These are phyloP conservation scores for Nanorana parkeri DNA, from an alignment of 2,113 vertebrate genomes.

Conservation along the genomic window DNA sequence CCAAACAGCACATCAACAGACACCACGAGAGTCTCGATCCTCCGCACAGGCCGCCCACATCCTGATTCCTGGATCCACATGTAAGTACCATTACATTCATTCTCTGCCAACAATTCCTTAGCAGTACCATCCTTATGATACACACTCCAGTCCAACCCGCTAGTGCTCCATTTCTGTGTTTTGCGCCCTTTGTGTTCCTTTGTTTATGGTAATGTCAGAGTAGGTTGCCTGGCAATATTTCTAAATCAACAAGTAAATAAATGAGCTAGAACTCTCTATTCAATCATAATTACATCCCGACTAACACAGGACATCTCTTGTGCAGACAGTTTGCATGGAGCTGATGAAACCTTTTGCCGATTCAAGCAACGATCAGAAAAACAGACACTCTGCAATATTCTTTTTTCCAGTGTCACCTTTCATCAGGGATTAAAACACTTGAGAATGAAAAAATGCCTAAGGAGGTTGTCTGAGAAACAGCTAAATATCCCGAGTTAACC, in stretches of 20 bases:
- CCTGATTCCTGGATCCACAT: too few species aligned
- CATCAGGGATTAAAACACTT: neutral
- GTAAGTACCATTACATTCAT: too few species aligned
- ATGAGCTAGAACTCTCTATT: slow-evolving; percentile 40
- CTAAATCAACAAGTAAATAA: slow-evolving; percentile 48
- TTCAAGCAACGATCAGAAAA: slow-evolving; percentile 18
- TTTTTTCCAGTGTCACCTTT: slow-evolving; percentile 45
- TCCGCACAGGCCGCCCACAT: too few species aligned
- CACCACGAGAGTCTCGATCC: too few species aligned
- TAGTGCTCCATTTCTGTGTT: too few species aligned
- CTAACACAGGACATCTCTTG: slow-evolving; percentile 17
- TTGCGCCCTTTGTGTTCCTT: too few species aligned
- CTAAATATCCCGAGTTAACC: too few species aligned
- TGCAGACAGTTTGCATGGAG: slow-evolving; percentile 14
- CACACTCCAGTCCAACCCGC: too few species aligned
- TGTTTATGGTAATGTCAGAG: slow-evolving; percentile 26
- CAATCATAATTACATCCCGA: slow-evolving; percentile 49
- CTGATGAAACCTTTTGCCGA: neutral
- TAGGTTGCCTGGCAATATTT: slow-evolving; percentile 38
- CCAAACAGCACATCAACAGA: too few species aligned
- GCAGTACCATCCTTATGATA: too few species aligned
- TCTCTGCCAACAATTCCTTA: too few species aligned
- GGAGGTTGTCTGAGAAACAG: too few species aligned
- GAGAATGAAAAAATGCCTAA: slow-evolving; percentile 11
- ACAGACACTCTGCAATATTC: neutral